Conservation (phyloP, 1,140 invertebrate genomes). For the Brachionus angularis region DNA sequence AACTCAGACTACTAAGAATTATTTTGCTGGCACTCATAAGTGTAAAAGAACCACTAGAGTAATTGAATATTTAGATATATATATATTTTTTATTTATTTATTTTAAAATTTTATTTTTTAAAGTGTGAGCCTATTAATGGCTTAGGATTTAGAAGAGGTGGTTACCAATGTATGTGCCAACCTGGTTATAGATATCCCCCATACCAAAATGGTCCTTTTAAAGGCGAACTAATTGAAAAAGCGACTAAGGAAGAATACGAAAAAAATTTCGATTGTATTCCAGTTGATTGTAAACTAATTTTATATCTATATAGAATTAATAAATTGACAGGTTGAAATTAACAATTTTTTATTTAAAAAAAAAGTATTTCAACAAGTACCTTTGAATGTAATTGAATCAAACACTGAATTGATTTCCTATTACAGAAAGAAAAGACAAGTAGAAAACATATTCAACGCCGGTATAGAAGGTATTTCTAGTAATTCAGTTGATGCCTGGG, state of each 20-base stretch:
- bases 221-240: conserved; percentile 86
- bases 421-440: conserved; percentile 31
- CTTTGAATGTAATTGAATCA: conserved; percentile 39
- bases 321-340: neutral
- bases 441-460: conserved; percentile 1
- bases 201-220: conserved; percentile 77
- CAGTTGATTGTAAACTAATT: conserved; percentile 69
- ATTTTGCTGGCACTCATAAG: conserved; percentile 79
- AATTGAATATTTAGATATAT: conserved; percentile 48
- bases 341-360: neutral
- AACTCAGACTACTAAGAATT: conserved; percentile 69
- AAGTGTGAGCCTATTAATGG: conserved; percentile 83
- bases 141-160: conserved; percentile 87
- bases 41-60: conserved; percentile 93
- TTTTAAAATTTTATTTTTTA: conserved; percentile 23
- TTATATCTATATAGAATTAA: neutral
- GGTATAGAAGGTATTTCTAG: conserved; percentile 3
- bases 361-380: conserved; percentile 37
- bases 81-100: neutral
- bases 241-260: conserved; percentile 85
- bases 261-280: conserved; percentile 81
- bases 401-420: conserved; percentile 41
- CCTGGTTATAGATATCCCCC: conserved; percentile 82
- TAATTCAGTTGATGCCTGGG: conserved; percentile 42
- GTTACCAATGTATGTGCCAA: conserved; percentile 81